Conservation (phyloP, 2,888 invertebrate species). For the Drosophila tripunctata region DNA sequence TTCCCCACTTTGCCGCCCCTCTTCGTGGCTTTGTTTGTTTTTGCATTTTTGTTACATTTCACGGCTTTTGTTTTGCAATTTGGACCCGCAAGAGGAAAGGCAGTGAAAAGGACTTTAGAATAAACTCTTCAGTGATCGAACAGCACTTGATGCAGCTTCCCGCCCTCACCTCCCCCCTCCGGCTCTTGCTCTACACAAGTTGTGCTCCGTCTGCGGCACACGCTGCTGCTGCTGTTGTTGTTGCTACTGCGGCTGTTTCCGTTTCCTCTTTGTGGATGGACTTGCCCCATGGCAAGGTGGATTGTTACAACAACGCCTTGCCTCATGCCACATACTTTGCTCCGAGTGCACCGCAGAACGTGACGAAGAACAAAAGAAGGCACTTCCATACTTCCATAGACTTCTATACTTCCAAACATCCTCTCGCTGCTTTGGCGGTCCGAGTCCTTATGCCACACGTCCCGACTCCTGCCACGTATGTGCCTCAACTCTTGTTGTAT, state of each 20-base stretch:
- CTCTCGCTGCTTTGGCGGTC: constrained; percentile 33
- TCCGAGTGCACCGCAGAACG: constrained; percentile 80
- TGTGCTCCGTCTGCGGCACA: neutral
- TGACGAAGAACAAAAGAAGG: constrained; percentile 84
- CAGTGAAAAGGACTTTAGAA: constrained; percentile 25
- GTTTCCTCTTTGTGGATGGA: constrained; percentile 54
- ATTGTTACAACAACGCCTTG: constrained; percentile 35
- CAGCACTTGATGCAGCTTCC: constrained; percentile 42
- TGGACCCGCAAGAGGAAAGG: constrained; percentile 51
- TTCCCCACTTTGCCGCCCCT: neutral
- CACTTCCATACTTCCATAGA: constrained; percentile 79
- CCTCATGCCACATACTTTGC: constrained; percentile 29
- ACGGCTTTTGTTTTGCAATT: constrained; percentile 72
- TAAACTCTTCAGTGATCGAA: constrained; percentile 65
- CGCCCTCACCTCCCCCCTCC: neutral
- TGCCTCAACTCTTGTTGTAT: constrained; percentile 57
- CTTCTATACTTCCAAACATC: constrained; percentile 53
- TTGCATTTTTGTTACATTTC: constrained; percentile 65
- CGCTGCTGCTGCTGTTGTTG: constrained; percentile 15
- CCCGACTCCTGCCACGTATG: neutral
- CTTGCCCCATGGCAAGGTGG: constrained; percentile 35
- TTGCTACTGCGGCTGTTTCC: constrained; percentile 66
- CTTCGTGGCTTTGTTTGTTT: constrained; percentile 55
- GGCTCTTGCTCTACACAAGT: neutral
- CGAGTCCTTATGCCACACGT: neutral